Conservation (phyloP, 2,797 vertebrate species). For the Sparidentex hasta region DNA sequence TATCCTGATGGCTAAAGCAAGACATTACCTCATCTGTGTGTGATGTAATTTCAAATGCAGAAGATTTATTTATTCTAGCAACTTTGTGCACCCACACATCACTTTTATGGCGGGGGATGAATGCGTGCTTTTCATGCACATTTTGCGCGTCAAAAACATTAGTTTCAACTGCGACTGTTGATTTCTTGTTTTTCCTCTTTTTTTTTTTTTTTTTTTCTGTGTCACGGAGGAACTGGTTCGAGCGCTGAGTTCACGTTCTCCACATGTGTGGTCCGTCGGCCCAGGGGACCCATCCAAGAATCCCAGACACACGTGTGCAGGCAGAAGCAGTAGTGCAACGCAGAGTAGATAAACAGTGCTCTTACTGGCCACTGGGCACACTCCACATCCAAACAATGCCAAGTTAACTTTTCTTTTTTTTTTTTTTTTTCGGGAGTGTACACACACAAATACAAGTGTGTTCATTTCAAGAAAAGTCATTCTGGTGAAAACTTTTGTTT, state of each 20-base stretch:
- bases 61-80: conserved; percentile 46
- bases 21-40: conserved; percentile 72
- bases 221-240: conserved; percentile 51
- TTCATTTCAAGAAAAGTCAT: conserved; percentile 11
- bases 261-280: conserved; percentile 87
- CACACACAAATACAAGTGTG: conserved; percentile 31
- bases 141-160: conserved; percentile 19
- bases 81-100: conserved; percentile 31
- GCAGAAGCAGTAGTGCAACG: conserved; percentile 84
- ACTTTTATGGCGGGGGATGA: conserved; percentile 2
- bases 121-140: not conserved
- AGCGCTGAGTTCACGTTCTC: conserved; percentile 81
- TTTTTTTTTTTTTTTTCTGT: conserved; percentile 24
- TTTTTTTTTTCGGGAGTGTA: conserved; percentile 48
- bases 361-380: conserved; percentile 80
- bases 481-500: not conserved
- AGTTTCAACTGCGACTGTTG: not conserved
- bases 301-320: conserved; percentile 86
- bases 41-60: conserved; percentile 59
- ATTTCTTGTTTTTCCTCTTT: conserved; percentile 38
- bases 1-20: conserved; percentile 59
- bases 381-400: conserved; percentile 75
- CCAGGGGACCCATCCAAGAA: conserved; percentile 86
- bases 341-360: conserved; percentile 85
- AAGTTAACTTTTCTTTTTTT: conserved; percentile 48